Base-by-base conservation (phyloP, 2,888 invertebrate species). In the Tenthredo notha region DNA sequence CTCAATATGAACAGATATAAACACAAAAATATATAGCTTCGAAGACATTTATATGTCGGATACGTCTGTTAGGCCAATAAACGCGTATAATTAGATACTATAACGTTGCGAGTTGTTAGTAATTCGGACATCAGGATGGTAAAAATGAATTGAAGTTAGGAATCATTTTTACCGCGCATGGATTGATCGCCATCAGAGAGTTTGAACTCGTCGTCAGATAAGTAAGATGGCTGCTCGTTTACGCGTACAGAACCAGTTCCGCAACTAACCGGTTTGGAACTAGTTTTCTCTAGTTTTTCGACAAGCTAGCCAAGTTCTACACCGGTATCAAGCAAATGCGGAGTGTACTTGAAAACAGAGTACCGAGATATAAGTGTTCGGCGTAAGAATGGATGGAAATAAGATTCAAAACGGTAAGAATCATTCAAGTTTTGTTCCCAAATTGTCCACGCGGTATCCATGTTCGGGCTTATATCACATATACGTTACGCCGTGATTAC, bases 201-300 rank as follows among this genome's bases (percentile, higher is more conserved):
- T 43, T 33, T 43, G 74, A 77, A 77, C 77, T 77, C 77, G 50
- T 84, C 70, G 74, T 74, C 74, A 72, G 83, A 50, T 40, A 84
- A 77, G 58, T 86, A 90, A 90, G 67, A 90, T 90, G 90, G 90
- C 89, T 72, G 87, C 65, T 83, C 37, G 61, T 65, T 61, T 86
- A 85, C 86, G 86, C 87, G 89, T 89, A 89, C 90, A 86, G 87
- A 92, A 91, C 92, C 90, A 90, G 91, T 91, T 89, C 86, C 87
- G 88, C 86, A 61, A 72, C 86, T 87, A 91, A 91, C 91, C 90
- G 91, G 92, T 92, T 91, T 90, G 86, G 88, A 88, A 92, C 90
- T 88, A 90, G 91, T 91, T 90, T 88, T 87, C 89, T 88, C 86
- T 72, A 86, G 89, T 90, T 91, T 91, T 90, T 91, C 87, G 87